Base-by-base conservation (phyloP, 2,113 vertebrate species). In the Numida meleagris region DNA sequence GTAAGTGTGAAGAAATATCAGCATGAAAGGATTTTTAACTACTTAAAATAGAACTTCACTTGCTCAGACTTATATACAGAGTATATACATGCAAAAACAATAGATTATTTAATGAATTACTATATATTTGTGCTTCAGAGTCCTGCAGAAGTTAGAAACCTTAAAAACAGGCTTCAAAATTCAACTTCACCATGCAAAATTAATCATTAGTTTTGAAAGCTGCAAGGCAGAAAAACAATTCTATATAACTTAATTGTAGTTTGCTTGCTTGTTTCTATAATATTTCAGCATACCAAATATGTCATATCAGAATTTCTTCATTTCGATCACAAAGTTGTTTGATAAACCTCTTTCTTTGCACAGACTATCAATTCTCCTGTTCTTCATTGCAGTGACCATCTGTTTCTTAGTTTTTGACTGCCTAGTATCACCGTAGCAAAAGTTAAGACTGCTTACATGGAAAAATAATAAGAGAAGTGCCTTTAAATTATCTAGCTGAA, bases 381-480 rank as follows among this genome's bases (percentile, higher is more conserved):
- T 79, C 82, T 89, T 53, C n/a, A 50, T 40, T 67, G 18, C 53
- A 59, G 38, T 42, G 33, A 63, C 63, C 38, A 78, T 67, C 59
- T 85, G 42, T 33, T 50, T 21, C 14, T 79, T 91, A 59, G 23
- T 82, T 85, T 94, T 74, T 68, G 40, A 66, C 43, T 67, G 33
- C 23, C 23, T 59, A 38, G 13, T 46, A 85, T 63, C 6, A 42
- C 20, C 66, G 6, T 12, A 76, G 15, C 29, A 80, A 62, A 78
- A 89, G 21, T 25, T 45, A 76, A 73, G 31, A 48, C 48, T 40
- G 27, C 27, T 82, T 76, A 62, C 13, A n/a, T 40, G 59, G 68
- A 82, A 95, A 91, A 91, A 85, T 59, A 89, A 62, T 62, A 85
- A 38, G n/a, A 92, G 53, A 79, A 79, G 73, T 29, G 3, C 63